Conservation (phyloP, 2,113 vertebrate genomes). For the Centropus unirufus region DNA sequence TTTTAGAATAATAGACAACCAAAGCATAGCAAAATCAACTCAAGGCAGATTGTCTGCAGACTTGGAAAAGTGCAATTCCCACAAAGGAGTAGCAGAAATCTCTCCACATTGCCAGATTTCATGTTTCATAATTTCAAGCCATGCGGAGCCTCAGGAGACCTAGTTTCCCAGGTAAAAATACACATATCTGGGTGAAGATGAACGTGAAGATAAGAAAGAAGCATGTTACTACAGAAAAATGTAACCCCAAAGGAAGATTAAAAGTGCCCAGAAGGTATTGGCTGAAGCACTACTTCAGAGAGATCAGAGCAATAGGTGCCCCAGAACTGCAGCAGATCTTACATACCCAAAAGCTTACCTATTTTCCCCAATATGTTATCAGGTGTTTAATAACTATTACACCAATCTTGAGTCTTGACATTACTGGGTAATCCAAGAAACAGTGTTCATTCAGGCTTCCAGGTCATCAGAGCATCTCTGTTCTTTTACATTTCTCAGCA, state of each 20-base stretch:
- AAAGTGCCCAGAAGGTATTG: neutral
- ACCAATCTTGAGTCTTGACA: neutral
- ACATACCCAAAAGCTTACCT: neutral
- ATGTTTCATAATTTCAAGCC: neutral
- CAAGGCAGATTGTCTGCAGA: neutral
- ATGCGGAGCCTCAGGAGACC: neutral
- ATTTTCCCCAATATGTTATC: neutral
- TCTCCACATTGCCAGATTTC: neutral
- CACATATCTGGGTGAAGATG: neutral
- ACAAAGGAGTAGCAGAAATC: neutral
- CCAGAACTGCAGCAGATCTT: neutral
- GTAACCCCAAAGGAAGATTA: neutral
- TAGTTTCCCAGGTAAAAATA: neutral
- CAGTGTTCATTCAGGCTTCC: neutral
- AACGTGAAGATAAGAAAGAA: neutral
- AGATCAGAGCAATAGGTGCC: neutral
- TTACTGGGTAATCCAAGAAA: neutral
- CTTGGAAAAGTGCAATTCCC: neutral
- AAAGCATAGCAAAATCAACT: neutral
- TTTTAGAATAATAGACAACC: neutral
- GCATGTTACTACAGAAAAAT: neutral
- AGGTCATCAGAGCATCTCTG: neutral
- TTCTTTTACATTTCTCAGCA: neutral
- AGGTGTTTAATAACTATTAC: neutral
- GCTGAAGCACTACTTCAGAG: neutral